Percentiles rank a stretch among this genome's conserved stretches.
phyloP scores from a whole-genome alignment of 1,140 invertebrate genomes.

The Meteorus sp. region DNA sequence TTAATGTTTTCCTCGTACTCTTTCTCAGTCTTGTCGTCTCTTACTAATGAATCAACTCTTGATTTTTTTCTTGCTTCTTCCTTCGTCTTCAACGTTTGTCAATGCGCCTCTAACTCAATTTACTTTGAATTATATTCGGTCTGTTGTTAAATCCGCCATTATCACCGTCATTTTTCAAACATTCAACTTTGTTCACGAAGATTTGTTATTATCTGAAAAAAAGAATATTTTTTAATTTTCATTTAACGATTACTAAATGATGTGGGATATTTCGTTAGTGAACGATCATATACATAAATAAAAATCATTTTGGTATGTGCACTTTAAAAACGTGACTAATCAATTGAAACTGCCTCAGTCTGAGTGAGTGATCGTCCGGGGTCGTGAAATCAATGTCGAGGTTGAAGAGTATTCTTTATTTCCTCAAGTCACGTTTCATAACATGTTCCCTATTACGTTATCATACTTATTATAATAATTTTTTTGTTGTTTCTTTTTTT shows the following conservation, averaged over 20 bases:
- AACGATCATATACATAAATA: no score
- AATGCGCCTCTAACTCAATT: no score
- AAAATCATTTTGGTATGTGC: no score
- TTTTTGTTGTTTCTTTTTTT: no score
- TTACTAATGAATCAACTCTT: background rate
- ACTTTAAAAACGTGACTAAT: background rate
- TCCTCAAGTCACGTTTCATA: background rate
- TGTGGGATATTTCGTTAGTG: no score
- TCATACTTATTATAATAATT: background rate
- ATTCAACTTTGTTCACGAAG: no score
- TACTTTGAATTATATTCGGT: no score
- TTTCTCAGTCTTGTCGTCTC: conserved; percentile 13
- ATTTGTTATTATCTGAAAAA: no score
- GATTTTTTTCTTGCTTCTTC: background rate
- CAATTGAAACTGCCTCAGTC: background rate
- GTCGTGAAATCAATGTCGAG: background rate
- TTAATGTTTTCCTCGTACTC: background rate
- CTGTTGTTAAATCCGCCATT: no score
- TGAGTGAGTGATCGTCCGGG: background rate
- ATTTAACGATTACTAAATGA: no score
- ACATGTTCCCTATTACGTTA: background rate
- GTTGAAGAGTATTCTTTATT: background rate
- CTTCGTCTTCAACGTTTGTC: background rate
- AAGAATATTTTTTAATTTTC: no score
- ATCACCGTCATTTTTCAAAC: no score